These are phyloP conservation scores for Lagenorhynchus albirostris DNA, from an alignment of 2,113 vertebrate genomes.

Conservation along the genomic window DNA sequence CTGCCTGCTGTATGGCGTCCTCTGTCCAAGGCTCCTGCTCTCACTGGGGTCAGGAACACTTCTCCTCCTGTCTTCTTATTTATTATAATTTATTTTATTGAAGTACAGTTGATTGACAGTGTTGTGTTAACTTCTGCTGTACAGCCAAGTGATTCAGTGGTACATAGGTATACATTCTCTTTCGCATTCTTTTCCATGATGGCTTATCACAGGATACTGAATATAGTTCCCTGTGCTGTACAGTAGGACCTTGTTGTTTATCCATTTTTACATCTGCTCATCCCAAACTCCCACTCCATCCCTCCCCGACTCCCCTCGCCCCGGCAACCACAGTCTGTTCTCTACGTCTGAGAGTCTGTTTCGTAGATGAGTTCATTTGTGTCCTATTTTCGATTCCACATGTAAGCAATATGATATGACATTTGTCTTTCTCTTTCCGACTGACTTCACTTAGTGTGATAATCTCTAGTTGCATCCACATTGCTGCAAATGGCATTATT, in stretches of 20 bases:
- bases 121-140: not conserved
- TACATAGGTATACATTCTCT: not conserved
- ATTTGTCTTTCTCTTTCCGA: not conserved
- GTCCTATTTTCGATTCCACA: not conserved
- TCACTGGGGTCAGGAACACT: not conserved
- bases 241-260: not conserved
- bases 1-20: fast-evolving
- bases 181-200: not conserved
- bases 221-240: not conserved
- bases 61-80: not conserved
- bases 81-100: not conserved
- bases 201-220: not conserved
- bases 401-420: not conserved
- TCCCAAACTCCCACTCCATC: not conserved
- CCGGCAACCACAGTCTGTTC: not conserved
- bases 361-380: not conserved
- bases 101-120: not conserved
- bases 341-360: not conserved
- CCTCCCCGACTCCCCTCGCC: not conserved
- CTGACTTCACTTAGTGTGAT: not conserved
- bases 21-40: not conserved
- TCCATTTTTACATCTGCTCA: not conserved
- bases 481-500: not conserved
- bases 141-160: not conserved
- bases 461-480: not conserved